Evolutionary conservation across 2,113 vertebrate genomes (phyloP), one percentile per base, ranked within the genome.

Genomic region (Hippolais icterina): DNA sequence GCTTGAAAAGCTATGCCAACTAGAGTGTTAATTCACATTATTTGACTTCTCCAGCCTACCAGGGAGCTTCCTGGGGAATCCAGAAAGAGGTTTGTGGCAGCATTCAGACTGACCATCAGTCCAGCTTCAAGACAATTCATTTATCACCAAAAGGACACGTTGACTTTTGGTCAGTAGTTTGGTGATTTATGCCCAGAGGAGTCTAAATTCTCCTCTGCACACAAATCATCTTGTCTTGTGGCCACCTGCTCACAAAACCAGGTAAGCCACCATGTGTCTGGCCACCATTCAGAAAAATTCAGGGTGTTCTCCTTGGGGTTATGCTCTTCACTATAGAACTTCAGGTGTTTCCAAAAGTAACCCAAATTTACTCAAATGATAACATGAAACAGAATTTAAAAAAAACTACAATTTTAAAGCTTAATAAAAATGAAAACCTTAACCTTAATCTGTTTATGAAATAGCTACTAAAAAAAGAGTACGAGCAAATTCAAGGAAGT

Each of bases 191-290:
- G 15, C 29, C 33, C 44, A 85, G 64, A 82, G 21, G 27, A 89
- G 37, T 27, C 16, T 35, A 61, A 85, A 72, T 52, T 76, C 17
- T 76, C 22, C 42, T 10, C 4, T 0, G 1, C 23, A 25, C 27
- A 65, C 33, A 53, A 15, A 50, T 81, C 46, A 47, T 54, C 53
- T 66, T 1, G 0, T 64, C 76, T 74, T 76, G 21, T 63, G 68
- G 46, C 57, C 71, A 76, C 47, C 59, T 95, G 47, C 87, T 95
- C 87, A 95, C 63, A 88, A 88, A 83, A 63, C 1, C 27, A 87
- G 50, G 63, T 79, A 79, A 91, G 53, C 46, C 3, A 12, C 31
- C 0, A 0, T 10, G 6, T 47, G 37, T 52, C 46, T 75, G 63
- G 52, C 13, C 20, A 42, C 18, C 21, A 5, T 19, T 47, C 5